These are phyloP conservation scores for Schrankia costaestrigalis DNA, from an alignment of 2,888 invertebrate genomes.

Conservation along the genomic window DNA sequence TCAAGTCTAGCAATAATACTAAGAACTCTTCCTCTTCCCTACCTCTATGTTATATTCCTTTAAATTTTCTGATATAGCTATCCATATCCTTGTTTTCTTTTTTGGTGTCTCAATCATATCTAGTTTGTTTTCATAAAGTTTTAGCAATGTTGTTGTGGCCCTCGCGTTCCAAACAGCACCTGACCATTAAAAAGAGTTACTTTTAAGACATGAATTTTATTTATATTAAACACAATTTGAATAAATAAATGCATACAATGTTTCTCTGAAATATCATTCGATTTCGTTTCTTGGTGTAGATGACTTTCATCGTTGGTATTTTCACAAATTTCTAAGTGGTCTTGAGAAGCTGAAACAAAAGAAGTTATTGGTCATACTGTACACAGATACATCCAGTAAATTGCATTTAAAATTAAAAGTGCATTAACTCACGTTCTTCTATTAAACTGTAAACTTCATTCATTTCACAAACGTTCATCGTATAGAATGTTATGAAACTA, in stretches of 20 bases:
- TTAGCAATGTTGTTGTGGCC: constrained; percentile 43
- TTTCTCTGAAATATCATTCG: constrained; percentile 33
- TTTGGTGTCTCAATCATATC: constrained; percentile 55
- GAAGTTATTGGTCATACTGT: too few relatives aligned
- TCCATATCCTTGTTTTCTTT: constrained; percentile 55
- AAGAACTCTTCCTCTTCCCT: too few relatives aligned
- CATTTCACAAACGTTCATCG: constrained; percentile 26
- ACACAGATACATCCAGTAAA: too few relatives aligned
- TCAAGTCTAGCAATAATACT: too few relatives aligned
- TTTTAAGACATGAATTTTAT: too few relatives aligned
- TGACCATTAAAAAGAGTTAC: constrained; percentile 23
- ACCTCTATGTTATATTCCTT: constrained; percentile 46
- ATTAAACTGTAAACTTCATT: constrained; percentile 23
- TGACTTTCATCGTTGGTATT: constrained; percentile 18
- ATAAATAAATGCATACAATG: too few relatives aligned
- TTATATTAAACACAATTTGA: too few relatives aligned
- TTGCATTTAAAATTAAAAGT: too few relatives aligned
- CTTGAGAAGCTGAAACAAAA: constrained; percentile 25
- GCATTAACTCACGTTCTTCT: constrained; percentile 24
- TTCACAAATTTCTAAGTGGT: constrained; percentile 28
- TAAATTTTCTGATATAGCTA: constrained; percentile 48
- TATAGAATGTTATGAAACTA: too few relatives aligned
- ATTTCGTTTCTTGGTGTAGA: constrained; percentile 15
- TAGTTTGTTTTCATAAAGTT: constrained; percentile 50
- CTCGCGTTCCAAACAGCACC: constrained; percentile 52